Base-by-base conservation (phyloP, 2,888 invertebrate species). In the Aphidius colemani region DNA sequence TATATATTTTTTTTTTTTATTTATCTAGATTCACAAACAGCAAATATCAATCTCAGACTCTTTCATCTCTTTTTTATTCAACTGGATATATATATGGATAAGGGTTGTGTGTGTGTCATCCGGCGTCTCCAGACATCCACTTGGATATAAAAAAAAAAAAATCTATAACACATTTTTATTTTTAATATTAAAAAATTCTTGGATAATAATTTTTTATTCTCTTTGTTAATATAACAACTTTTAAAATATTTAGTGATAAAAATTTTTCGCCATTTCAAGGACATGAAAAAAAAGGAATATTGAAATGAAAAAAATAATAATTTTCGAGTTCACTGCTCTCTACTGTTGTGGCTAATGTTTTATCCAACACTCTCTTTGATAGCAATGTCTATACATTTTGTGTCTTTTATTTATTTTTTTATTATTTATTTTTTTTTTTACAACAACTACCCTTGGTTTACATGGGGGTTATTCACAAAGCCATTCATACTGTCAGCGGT, bases 21-120 rank as follows among this genome's bases (percentile, higher is more conserved):
- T 30, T 30, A 30, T 30, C 30, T 30, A 30, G 30, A 30, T 30
- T 30, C 5, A 51, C 40, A 63, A 66, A 63, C 60, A 57, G 68
- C 65, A 66, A 66, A 66, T 66, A 66, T 59, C 61, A 69, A 69
- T 67, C 64, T 64, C 64, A 40, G 56, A 57, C 18, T 48, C 53
- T 53, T 7, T 39, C 39, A 51, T 30, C 11, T 13, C 11, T 43
- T 13, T 8, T 11, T 7, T 13, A 10, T 48, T 48, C 48, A 48
- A 13, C 48, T 7, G 13, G 7, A 48, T 11, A 3, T 11, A 48
- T 11, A 3, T 48, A 48, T 6, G 7, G 48, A 48, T 11, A 30
- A 30, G 30, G 5, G 30, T 30, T 30, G 30, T 30, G 5, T 30
- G 30, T 30, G 30, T 30, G 30, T 30, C 30, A 30, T 30, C 30